These are phyloP conservation scores for Hydrophis major DNA, from an alignment of 2,797 vertebrate genomes.

Conservation along the genomic window DNA sequence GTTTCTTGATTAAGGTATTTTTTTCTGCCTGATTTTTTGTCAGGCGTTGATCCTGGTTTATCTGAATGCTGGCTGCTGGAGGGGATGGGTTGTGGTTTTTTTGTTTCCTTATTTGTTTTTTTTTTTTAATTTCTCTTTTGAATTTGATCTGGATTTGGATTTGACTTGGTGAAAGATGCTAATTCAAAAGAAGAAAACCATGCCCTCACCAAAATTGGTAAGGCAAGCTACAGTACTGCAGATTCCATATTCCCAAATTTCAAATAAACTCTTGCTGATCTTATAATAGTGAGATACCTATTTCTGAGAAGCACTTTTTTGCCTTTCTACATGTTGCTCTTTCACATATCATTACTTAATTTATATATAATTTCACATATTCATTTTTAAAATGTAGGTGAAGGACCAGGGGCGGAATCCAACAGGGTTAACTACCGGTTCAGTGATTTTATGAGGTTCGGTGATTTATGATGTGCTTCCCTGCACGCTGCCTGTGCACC, in stretches of 20 bases:
- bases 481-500: too few species aligned
- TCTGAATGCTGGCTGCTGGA: background rate
- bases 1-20: background rate
- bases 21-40: background rate
- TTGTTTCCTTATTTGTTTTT: background rate
- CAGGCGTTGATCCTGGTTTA: background rate
- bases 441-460: too few species aligned
- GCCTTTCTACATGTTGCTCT: background rate
- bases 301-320: background rate
- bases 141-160: background rate
- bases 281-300: background rate
- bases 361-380: background rate
- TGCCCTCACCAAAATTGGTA: background rate
- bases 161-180: background rate
- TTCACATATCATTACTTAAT: background rate
- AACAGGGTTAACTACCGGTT: too few species aligned
- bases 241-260: background rate
- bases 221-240: background rate
- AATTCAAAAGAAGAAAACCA: background rate
- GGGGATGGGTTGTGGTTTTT: background rate
- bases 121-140: background rate
- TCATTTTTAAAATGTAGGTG: background rate
- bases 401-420: background rate
- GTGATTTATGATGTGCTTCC: too few species aligned
- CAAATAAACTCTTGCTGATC: background rate